Percentiles rank a stretch among this genome's conserved stretches.
Conservation (phyloP, 2,113 vertebrate genomes). For the Hucho hucho region DNA sequence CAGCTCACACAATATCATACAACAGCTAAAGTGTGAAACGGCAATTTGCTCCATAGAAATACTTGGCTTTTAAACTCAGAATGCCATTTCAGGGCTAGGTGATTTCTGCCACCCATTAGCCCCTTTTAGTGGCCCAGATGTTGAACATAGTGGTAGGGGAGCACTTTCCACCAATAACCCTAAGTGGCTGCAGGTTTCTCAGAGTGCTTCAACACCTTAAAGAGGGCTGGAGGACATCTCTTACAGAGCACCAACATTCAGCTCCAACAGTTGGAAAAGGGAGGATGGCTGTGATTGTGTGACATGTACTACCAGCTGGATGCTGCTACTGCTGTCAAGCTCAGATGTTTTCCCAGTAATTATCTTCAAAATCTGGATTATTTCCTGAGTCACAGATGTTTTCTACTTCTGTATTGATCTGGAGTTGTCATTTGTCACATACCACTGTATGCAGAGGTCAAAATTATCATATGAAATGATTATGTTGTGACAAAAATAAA, state of each 20-base stretch:
- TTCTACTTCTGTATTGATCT: not conserved
- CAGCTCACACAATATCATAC: too few species aligned
- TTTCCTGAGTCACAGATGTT: not conserved
- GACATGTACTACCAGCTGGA: too few species aligned
- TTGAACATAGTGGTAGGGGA: slow-evolving; percentile 31
- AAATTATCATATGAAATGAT: too few species aligned
- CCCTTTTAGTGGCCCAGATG: slow-evolving; percentile 4
- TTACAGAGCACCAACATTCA: too few species aligned
- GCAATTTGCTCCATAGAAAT: too few species aligned
- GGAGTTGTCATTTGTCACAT: too few species aligned
- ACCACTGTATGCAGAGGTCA: too few species aligned
- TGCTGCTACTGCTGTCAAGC: slow-evolving; percentile 1
- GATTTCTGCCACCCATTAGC: too few species aligned
- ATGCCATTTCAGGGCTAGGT: too few species aligned
- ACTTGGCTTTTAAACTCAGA: too few species aligned
- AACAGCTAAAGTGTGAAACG: too few species aligned
- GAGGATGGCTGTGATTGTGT: slow-evolving; percentile 7
- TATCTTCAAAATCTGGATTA: slow-evolving; percentile 2
- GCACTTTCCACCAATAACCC: slow-evolving; percentile 30
- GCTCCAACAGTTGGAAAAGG: slow-evolving; percentile 13
- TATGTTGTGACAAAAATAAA: too few species aligned
- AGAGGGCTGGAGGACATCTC: slow-evolving; percentile 1
- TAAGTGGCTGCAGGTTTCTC: slow-evolving; percentile 34
- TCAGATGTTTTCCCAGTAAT: slow-evolving; percentile 16
- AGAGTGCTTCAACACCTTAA: slow-evolving; percentile 46